These are phyloP conservation scores for Stegana nigrithorax DNA, from an alignment of 2,888 invertebrate species.

Conservation along the genomic window DNA sequence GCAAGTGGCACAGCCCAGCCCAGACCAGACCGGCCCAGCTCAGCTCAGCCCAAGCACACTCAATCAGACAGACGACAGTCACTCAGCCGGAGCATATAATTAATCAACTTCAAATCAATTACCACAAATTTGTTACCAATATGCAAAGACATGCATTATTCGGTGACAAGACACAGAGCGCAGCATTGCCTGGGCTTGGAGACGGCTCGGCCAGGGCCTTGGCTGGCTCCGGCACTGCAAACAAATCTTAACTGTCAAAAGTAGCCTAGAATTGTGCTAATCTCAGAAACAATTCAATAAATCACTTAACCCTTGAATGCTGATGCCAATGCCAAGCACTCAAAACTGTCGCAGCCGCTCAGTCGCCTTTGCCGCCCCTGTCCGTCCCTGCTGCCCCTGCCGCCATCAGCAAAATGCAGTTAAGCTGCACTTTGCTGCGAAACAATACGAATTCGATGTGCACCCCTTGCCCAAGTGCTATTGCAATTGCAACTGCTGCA, in stretches of 20 bases:
- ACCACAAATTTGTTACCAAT: slow-evolving; percentile 63
- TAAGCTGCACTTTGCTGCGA: slow-evolving; percentile 22
- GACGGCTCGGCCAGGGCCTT: not conserved
- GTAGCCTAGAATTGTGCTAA: slow-evolving; percentile 63
- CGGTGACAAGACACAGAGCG: slow-evolving; percentile 2
- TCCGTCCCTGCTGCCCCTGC: too few relatives aligned
- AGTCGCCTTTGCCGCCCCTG: too few relatives aligned
- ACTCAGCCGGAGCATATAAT: slow-evolving; percentile 35
- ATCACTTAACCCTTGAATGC: slow-evolving; percentile 62
- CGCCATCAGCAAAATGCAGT: too few relatives aligned
- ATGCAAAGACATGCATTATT: slow-evolving; percentile 59
- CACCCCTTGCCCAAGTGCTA: slow-evolving; percentile 32
- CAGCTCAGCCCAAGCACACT: not conserved
- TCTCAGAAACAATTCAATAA: slow-evolving; percentile 64
- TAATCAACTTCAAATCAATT: slow-evolving; percentile 63
- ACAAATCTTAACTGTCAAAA: slow-evolving; percentile 64
- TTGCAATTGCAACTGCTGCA: not conserved
- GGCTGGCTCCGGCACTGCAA: slow-evolving; percentile 41
- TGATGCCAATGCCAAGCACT: slow-evolving; percentile 55
- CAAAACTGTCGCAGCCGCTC: too few relatives aligned
- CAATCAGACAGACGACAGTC: too few relatives aligned
- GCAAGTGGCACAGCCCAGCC: too few relatives aligned
- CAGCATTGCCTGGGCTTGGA: not conserved
- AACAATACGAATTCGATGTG: slow-evolving; percentile 25
- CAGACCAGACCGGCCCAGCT: too few relatives aligned